phyloP scores from a whole-genome alignment of 1,140 invertebrate species.

The Druon quercuslanigerum region DNA sequence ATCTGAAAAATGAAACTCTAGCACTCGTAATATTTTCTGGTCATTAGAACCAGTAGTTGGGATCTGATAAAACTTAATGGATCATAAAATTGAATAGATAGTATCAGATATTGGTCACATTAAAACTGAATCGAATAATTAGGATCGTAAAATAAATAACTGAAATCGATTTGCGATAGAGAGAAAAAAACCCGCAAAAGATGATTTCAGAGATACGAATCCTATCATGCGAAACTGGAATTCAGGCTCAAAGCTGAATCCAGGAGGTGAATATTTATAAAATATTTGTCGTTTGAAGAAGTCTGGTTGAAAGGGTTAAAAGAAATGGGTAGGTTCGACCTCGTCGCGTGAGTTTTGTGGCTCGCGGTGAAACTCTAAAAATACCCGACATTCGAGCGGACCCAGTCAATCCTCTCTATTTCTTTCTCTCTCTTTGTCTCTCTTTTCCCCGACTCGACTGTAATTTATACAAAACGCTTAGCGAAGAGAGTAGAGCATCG shows the following conservation, averaged over 20 bases:
- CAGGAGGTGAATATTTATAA: constrained; percentile 19
- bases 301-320: neutral
- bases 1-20: no score
- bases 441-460: constrained; percentile 36
- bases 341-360: constrained; percentile 40
- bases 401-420: constrained; percentile 28
- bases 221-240: neutral
- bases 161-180: neutral
- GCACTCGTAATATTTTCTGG: neutral
- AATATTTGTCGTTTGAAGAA: constrained; percentile 37
- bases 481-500: constrained; percentile 20
- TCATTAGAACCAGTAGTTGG: neutral
- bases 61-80: neutral
- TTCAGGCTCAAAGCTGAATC: neutral
- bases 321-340: constrained; percentile 32
- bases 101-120: neutral
- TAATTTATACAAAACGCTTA: constrained; percentile 44
- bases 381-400: constrained; percentile 35
- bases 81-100: neutral
- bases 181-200: neutral
- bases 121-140: constrained; percentile 2
- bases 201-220: neutral
- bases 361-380: constrained; percentile 47
- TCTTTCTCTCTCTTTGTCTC: constrained; percentile 40
- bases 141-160: neutral